Evolutionary conservation across 2,888 invertebrate species (phyloP).

Genomic region (Hirtodrosophila cameraria): DNA sequence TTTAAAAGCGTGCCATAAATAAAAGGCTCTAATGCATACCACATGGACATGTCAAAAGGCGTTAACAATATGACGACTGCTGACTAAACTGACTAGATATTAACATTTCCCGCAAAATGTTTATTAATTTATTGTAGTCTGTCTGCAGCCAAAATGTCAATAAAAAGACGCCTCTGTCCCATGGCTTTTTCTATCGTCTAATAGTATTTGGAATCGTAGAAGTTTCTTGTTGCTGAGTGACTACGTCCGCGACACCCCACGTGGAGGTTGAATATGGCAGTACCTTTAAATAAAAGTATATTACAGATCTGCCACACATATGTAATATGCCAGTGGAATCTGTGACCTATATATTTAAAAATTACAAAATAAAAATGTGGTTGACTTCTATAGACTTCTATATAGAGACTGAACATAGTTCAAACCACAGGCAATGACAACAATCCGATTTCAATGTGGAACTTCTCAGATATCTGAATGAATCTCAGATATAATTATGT

Average conservation of each 20-base stretch:
- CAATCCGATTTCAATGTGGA: constrained; percentile 2
- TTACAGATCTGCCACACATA: too few relatives aligned
- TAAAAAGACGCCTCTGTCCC: constrained; percentile 3
- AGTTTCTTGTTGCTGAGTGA: neutral
- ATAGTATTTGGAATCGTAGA: neutral
- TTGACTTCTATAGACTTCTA: too few relatives aligned
- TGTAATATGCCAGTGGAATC: too few relatives aligned
- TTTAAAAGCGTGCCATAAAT: constrained; percentile 23
- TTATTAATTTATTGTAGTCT: constrained; percentile 30
- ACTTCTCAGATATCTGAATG: constrained; percentile 1
- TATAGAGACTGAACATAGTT: too few relatives aligned
- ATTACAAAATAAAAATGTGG: too few relatives aligned
- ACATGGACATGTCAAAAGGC: constrained; percentile 37
- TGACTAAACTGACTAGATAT: constrained; percentile 20
- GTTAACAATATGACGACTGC: constrained; percentile 36
- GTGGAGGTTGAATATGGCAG: constrained; percentile 2
- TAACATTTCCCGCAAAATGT: constrained; percentile 8
- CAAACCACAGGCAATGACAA: neutral
- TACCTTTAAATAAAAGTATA: too few relatives aligned
- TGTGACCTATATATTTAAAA: too few relatives aligned
- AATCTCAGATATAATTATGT: neutral
- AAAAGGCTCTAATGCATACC: constrained; percentile 38
- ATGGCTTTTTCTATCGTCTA: constrained; percentile 6
- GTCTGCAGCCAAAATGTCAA: constrained; percentile 12
- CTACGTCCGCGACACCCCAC: constrained; percentile 2